phyloP scores from a whole-genome alignment of 2,888 invertebrate species.

The Cabera pusaria region DNA sequence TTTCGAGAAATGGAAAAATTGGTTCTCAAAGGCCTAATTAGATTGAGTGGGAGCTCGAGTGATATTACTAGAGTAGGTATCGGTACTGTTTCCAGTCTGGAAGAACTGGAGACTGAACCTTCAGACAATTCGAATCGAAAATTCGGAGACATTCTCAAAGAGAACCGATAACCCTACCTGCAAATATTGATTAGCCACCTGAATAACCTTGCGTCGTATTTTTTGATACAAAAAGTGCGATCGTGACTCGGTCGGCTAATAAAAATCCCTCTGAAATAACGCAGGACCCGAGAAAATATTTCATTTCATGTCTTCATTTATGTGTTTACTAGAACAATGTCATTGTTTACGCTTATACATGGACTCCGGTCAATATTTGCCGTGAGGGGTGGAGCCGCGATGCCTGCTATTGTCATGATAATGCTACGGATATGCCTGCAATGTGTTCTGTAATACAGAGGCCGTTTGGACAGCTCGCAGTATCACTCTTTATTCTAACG shows the following conservation, averaged over 20 bases:
- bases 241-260: constrained; percentile 8
- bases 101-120: too few relatives aligned
- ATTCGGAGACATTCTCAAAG: too few relatives aligned
- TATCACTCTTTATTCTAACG: constrained; percentile 29
- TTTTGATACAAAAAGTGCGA: constrained; percentile 7
- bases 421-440: constrained; percentile 39
- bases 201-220: constrained; percentile 3
- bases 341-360: constrained; percentile 38
- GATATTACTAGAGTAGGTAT: too few relatives aligned
- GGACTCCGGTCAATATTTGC: constrained; percentile 54
- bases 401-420: constrained; percentile 51
- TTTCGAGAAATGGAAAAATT: constrained; percentile 28
- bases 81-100: constrained; percentile 12
- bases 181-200: constrained; percentile 5
- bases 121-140: too few relatives aligned
- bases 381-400: constrained; percentile 33
- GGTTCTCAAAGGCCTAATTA: constrained; percentile 12
- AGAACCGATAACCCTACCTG: background rate
- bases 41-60: constrained; percentile 7
- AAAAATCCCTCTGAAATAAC: constrained; percentile 24
- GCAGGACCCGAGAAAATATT: constrained; percentile 20
- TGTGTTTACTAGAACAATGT: constrained; percentile 36
- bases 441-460: too few relatives aligned
- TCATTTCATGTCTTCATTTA: constrained; percentile 36
- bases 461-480: constrained; percentile 5